A percentile compares a stretch with the other conserved stretches of the same genome.
These are phyloP conservation scores for Eristalis pertinax DNA, from an alignment of 2,888 invertebrate species.

Conservation along the genomic window DNA sequence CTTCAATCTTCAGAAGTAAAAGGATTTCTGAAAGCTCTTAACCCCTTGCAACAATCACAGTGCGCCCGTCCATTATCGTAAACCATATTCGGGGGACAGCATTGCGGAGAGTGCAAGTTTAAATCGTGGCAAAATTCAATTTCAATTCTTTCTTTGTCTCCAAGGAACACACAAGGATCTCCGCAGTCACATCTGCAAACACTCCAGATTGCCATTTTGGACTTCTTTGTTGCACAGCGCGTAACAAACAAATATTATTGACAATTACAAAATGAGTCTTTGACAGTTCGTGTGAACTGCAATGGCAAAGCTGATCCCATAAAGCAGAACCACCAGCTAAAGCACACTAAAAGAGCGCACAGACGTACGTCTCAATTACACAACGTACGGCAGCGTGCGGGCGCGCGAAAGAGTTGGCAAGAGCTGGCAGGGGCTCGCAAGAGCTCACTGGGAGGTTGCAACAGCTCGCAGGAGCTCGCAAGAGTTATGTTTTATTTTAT, in stretches of 20 bases:
- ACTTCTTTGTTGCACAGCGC: neutral
- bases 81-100: neutral
- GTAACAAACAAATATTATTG: slow-evolving; percentile 17
- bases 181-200: neutral
- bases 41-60: neutral
- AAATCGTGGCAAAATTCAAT: neutral
- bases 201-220: neutral
- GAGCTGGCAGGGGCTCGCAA: neutral
- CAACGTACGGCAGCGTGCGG: neutral
- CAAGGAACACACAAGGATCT: neutral
- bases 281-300: slow-evolving; percentile 6
- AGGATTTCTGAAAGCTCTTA: neutral
- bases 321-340: slow-evolving; percentile 12
- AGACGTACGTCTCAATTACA: slow-evolving; percentile 43
- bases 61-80: neutral
- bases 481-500: slow-evolving; percentile 31
- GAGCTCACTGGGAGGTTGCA: neutral
- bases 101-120: neutral
- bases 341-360: slow-evolving; percentile 4
- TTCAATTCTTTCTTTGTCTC: neutral
- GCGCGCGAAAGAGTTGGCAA: neutral
- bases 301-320: neutral
- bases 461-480: neutral
- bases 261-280: slow-evolving; percentile 47
- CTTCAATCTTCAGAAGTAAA: too few relatives aligned